phyloP scores from a whole-genome alignment of 2,797 vertebrate genomes.

The Phrynocephalus vlangalii region DNA sequence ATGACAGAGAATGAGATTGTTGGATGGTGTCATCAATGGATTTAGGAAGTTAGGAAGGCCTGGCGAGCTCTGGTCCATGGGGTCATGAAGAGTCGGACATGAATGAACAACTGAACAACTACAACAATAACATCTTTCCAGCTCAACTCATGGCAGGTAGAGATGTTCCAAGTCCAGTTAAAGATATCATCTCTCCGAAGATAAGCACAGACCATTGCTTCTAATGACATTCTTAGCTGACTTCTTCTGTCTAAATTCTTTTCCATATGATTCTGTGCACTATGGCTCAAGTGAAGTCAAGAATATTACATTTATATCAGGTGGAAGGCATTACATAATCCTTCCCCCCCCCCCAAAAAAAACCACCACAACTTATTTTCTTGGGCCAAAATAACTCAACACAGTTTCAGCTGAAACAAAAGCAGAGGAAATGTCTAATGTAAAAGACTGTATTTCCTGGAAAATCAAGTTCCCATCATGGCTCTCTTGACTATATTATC shows the following conservation, averaged over 20 bases:
- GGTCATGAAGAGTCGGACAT: no score
- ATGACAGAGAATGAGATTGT: no score
- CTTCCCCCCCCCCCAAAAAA: not conserved
- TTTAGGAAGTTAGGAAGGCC: no score
- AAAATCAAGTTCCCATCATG: not conserved
- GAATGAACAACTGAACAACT: no score
- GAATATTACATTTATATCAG: constrained; percentile 1
- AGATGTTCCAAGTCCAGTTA: not conserved
- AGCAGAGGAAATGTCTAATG: not conserved
- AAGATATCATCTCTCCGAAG: not conserved
- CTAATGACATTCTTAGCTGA: constrained; percentile 1
- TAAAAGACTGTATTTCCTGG: not conserved
- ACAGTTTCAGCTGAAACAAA: not conserved
- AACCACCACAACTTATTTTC: not conserved
- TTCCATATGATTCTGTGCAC: not conserved
- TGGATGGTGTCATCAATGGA: no score
- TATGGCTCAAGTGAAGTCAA: not conserved
- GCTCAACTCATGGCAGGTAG: not conserved
- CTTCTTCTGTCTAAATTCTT: not conserved
- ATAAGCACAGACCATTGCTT: constrained; percentile 6
- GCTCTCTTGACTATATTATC: not conserved
- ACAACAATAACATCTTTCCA: not conserved
- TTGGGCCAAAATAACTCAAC: not conserved
- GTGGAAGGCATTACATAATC: not conserved
- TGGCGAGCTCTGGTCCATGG: no score